A percentile compares a stretch with the other conserved stretches of the same genome.
Conservation (phyloP, 2,888 invertebrate species). For the Hypercompe scribonia region DNA sequence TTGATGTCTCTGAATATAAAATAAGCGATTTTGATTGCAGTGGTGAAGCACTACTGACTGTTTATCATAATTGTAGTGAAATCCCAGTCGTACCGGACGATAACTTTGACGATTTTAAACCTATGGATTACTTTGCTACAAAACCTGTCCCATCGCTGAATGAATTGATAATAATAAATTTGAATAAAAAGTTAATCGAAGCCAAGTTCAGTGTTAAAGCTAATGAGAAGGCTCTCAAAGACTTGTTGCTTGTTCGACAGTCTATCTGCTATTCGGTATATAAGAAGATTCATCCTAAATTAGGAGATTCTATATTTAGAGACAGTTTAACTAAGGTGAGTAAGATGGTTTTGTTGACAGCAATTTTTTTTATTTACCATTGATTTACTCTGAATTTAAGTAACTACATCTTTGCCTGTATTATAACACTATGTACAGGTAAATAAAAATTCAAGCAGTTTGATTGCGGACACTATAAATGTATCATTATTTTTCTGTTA, state of each 20-base stretch:
- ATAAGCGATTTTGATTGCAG: constrained; percentile 62
- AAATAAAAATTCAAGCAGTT: neutral
- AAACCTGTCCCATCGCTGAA: constrained; percentile 30
- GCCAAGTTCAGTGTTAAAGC: constrained; percentile 65
- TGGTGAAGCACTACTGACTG: constrained; percentile 65
- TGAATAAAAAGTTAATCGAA: constrained; percentile 70
- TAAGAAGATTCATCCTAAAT: constrained; percentile 60
- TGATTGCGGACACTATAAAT: neutral
- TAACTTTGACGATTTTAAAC: constrained; percentile 62
- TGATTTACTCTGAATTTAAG: neutral
- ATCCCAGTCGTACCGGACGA: constrained; percentile 74
- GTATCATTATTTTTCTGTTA: neutral
- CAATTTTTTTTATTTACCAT: neutral
- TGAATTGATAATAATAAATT: constrained; percentile 59
- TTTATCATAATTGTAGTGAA: constrained; percentile 67
- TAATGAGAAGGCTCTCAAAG: constrained; percentile 63
- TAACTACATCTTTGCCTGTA: neutral
- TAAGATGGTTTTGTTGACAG: neutral
- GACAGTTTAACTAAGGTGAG: constrained; percentile 52
- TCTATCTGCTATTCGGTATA: constrained; percentile 61
- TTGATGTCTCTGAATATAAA: constrained; percentile 63
- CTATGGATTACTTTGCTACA: constrained; percentile 40
- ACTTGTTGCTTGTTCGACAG: constrained; percentile 66
- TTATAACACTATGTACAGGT: neutral
- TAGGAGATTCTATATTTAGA: constrained; percentile 58